phyloP scores from a whole-genome alignment of 2,797 vertebrate species.

The Pyrrhura leucotis region DNA sequence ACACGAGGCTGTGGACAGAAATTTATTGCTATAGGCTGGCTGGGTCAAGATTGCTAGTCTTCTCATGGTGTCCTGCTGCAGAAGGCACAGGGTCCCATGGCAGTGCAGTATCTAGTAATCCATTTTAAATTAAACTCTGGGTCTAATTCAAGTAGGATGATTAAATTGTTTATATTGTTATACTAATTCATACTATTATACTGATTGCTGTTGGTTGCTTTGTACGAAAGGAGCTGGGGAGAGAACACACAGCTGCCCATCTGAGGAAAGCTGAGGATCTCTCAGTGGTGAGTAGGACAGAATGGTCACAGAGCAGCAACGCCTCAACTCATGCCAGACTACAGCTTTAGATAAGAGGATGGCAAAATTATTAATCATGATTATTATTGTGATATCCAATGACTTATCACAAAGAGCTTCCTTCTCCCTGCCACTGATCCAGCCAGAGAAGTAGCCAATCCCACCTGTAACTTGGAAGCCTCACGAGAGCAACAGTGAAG shows the following conservation, averaged over 20 bases:
- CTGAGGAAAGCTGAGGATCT: not conserved
- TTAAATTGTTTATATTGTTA: slow-evolving; percentile 17
- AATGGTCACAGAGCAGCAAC: accelerated
- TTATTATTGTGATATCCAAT: not conserved
- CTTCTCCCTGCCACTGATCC: not conserved
- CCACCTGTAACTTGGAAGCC: not conserved
- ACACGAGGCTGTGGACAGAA: not conserved
- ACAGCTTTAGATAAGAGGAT: not conserved
- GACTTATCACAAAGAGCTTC: not conserved
- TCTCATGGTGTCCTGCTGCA: not conserved
- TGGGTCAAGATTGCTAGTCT: not conserved
- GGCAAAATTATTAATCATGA: not conserved
- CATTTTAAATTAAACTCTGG: not conserved
- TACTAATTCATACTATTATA: not conserved
- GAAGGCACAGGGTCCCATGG: not conserved
- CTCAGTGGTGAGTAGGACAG: not conserved
- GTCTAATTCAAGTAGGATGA: not conserved
- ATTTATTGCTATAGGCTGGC: not conserved
- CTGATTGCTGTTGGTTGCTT: slow-evolving; percentile 10
- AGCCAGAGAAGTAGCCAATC: not conserved
- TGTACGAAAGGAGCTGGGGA: not conserved
- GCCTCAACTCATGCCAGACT: not conserved
- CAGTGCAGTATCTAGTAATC: not conserved
- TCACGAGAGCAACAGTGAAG: not conserved
- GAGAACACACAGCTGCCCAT: not conserved